Conservation (phyloP, 2,888 invertebrate genomes). For the Smittia aterrima region DNA sequence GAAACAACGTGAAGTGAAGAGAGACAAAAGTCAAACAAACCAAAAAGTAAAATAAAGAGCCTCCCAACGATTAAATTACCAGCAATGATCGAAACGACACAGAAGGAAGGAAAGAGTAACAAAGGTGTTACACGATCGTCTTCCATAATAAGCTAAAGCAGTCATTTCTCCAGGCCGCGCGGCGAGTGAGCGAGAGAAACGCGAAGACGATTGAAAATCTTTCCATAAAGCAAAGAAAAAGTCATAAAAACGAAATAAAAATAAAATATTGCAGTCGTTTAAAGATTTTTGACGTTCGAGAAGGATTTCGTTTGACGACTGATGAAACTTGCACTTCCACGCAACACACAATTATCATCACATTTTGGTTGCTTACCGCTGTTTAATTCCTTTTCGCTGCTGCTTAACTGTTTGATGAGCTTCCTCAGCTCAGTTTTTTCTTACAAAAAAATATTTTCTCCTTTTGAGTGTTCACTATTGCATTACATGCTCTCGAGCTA, state of each 20-base stretch:
- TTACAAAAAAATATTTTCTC: neutral
- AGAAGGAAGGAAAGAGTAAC: constrained; percentile 2
- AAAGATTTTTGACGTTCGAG: constrained; percentile 15
- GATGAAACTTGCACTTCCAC: neutral
- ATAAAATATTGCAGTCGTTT: constrained; percentile 40
- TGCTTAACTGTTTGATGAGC: neutral
- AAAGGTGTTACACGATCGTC: constrained; percentile 28
- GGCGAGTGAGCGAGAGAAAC: neutral
- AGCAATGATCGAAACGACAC: neutral
- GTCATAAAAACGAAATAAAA: constrained; percentile 18
- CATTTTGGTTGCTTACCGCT: constrained; percentile 6
- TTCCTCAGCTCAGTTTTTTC: neutral
- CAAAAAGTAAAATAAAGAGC: neutral
- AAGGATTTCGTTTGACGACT: neutral
- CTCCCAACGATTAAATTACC: neutral
- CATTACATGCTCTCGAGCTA: neutral
- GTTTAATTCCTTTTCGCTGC: constrained; percentile 2
- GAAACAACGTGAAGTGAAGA: neutral
- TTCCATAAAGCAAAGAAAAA: constrained; percentile 20
- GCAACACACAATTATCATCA: constrained; percentile 2
- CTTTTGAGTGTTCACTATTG: neutral
- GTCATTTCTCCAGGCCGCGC: constrained; percentile 22
- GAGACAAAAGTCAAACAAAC: neutral
- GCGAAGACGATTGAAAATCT: neutral
- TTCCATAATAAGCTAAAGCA: constrained; percentile 34